Percentiles rank a stretch among this genome's conserved stretches.
Conservation (phyloP, 2,113 vertebrate genomes). For the Centropus bengalensis region DNA sequence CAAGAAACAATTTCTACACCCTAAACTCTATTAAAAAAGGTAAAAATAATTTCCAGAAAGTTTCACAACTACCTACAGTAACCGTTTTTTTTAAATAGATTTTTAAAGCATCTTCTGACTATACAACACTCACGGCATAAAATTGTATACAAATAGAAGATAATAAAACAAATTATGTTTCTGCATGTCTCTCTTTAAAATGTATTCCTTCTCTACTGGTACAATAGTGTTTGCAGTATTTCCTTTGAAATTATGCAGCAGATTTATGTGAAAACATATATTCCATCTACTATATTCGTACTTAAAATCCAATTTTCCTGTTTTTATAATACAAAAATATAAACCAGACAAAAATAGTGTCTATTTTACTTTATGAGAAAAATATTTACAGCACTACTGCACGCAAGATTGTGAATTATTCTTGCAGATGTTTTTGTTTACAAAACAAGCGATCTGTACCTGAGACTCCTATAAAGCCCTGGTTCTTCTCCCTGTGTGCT, state of each 20-base stretch:
- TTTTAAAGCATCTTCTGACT: neutral
- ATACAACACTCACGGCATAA: neutral
- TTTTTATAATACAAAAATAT: neutral
- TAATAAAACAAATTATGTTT: neutral
- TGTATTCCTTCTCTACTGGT: neutral
- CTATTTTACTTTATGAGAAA: neutral
- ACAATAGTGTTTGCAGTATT: neutral
- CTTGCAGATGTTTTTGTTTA: neutral
- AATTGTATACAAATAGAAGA: neutral
- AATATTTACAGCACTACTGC: neutral
- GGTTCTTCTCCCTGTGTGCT: fast-evolving
- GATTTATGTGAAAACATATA: neutral
- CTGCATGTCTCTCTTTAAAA: neutral
- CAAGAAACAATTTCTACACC: too few relatives aligned
- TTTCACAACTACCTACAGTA: neutral
- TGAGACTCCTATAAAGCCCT: neutral
- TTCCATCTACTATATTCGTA: neutral
- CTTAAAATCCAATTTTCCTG: neutral
- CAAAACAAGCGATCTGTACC: neutral
- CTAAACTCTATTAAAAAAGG: neutral
- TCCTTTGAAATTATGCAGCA: neutral
- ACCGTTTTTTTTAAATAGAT: neutral
- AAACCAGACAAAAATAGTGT: neutral
- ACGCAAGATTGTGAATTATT: neutral
- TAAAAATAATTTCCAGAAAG: neutral